Percentiles rank a stretch among this genome's conserved stretches.
Evolutionary conservation across 2,888 invertebrate species (phyloP).

Genomic region (Xestia ashworthii): DNA sequence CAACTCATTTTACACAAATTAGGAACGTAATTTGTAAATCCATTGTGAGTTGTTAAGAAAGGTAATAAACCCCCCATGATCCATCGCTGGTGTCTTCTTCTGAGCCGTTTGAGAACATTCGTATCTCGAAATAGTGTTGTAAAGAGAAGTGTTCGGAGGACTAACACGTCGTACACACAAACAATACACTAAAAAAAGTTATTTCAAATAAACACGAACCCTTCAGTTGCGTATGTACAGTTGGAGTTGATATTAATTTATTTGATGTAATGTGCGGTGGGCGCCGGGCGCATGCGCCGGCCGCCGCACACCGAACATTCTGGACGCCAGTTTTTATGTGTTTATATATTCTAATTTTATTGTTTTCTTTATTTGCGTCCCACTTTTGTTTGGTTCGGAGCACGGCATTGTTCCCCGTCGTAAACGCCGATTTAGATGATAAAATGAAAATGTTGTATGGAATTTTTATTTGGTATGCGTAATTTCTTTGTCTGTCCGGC

Average conservation of each 20-base stretch:
- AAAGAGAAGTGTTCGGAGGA: conserved; percentile 64
- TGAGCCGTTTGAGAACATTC: conserved; percentile 59
- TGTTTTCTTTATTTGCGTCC: conserved; percentile 91
- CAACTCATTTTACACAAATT: conserved; percentile 39
- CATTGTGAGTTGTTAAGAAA: conserved; percentile 44
- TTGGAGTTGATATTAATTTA: conserved; percentile 81
- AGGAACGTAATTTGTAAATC: conserved; percentile 37
- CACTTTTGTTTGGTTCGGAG: conserved; percentile 90
- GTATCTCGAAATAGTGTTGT: conserved; percentile 68
- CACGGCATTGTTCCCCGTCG: conserved; percentile 89
- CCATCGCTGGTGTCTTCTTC: conserved; percentile 63
- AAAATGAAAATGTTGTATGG: conserved; percentile 89
- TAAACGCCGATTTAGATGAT: conserved; percentile 90
- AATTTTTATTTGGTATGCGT: conserved; percentile 81
- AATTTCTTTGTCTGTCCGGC: conserved; percentile 77
- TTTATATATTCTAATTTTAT: conserved; percentile 91
- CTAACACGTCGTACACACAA: conserved; percentile 68
- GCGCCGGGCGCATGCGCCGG: conserved; percentile 81
- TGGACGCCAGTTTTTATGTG: conserved; percentile 88
- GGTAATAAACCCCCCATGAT: conserved; percentile 61
- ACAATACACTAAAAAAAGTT: conserved; percentile 72
- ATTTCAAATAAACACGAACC: conserved; percentile 73
- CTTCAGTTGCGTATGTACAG: conserved; percentile 71
- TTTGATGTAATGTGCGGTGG: conserved; percentile 81
- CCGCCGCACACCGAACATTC: conserved; percentile 82